Percentiles rank a stretch among this genome's conserved stretches.
phyloP scores from a whole-genome alignment of 1,140 invertebrate species.

The silkworm (Bombyx mori) region ASM3026992v2 NC_085128.1:7121501-7122000 shows the following conservation, averaged over 20 bases:
- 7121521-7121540: slow-evolving; percentile 42
- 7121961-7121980: slow-evolving; percentile 23
- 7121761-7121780: too few species aligned
- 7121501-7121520: slow-evolving; percentile 19
- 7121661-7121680: too few species aligned
- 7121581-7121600: slow-evolving; percentile 37
- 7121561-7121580: slow-evolving; percentile 50
- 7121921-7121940: slow-evolving; percentile 45
- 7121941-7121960: slow-evolving; percentile 31
- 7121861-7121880: neutral
- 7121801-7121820: too few species aligned
- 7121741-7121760: too few species aligned
- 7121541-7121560: slow-evolving; percentile 39
- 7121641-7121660: too few species aligned
- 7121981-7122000: slow-evolving; percentile 9
- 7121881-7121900: slow-evolving; percentile 17
- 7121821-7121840: too few species aligned
- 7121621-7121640: too few species aligned
- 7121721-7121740: too few species aligned
- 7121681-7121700: too few species aligned
- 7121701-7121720: too few species aligned
- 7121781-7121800: too few species aligned
- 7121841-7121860: too few species aligned
- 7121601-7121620: slow-evolving; percentile 10
- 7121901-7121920: slow-evolving; percentile 36